phyloP scores from a whole-genome alignment of 2,797 vertebrate genomes.

The Darevskia nairensis region DNA sequence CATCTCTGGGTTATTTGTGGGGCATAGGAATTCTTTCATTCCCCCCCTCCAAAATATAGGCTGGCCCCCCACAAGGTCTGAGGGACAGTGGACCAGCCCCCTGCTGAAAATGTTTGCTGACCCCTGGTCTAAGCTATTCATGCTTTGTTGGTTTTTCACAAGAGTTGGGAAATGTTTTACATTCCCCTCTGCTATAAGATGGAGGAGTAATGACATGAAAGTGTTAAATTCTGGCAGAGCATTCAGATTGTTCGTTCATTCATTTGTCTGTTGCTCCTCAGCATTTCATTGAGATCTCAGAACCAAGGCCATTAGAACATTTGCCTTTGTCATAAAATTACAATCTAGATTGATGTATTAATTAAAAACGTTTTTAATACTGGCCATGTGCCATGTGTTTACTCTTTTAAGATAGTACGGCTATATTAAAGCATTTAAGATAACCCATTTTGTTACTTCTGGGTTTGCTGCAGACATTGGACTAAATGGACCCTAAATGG shows the following conservation, averaged over 20 bases:
- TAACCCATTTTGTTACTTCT: too few species aligned
- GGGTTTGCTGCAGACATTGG: too few species aligned
- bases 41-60: too few species aligned
- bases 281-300: constrained; percentile 73
- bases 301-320: constrained; percentile 71
- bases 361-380: constrained; percentile 71
- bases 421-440: constrained; percentile 38
- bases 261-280: constrained; percentile 76
- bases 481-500: too few species aligned
- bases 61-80: too few species aligned
- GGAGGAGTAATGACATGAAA: constrained; percentile 60
- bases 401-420: constrained; percentile 43
- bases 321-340: constrained; percentile 56
- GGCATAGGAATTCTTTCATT: too few species aligned
- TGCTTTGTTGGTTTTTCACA: too few species aligned
- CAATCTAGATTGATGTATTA: constrained; percentile 75
- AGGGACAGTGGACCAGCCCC: too few species aligned
- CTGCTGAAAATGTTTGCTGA: too few species aligned
- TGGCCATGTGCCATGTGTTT: constrained; percentile 61
- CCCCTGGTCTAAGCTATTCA: too few species aligned
- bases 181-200: constrained; percentile 39
- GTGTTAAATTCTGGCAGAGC: constrained; percentile 58
- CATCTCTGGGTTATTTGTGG: too few species aligned
- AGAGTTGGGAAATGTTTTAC: not conserved
- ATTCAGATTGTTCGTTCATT: constrained; percentile 44